These are phyloP conservation scores for Cheilosia impressa DNA, from an alignment of 2,888 invertebrate genomes.

Conservation along the genomic window DNA sequence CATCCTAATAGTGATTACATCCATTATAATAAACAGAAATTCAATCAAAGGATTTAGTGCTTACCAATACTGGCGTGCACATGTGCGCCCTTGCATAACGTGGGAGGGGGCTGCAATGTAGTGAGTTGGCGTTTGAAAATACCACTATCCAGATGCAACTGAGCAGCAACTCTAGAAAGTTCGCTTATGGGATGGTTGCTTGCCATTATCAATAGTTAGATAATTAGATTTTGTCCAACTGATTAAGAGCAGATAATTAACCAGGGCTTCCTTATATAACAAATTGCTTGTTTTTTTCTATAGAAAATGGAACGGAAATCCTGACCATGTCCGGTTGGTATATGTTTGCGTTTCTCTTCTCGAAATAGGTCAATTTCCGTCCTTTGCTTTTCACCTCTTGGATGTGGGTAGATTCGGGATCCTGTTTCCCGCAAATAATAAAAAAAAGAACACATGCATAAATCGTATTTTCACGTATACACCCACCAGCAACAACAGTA, in stretches of 20 bases:
- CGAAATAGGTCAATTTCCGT: conserved; percentile 67
- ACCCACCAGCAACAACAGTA: conserved; percentile 27
- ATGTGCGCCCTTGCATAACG: conserved; percentile 31
- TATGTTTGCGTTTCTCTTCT: conserved; percentile 16
- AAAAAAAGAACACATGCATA: not conserved
- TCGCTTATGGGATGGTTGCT: not conserved
- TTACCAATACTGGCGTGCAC: conserved; percentile 5
- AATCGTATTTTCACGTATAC: conserved; percentile 47
- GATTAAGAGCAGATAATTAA: conserved; percentile 21
- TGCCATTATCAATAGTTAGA: conserved; percentile 22
- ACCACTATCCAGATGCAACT: not conserved
- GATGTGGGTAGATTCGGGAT: conserved; percentile 19
- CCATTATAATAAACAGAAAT: conserved; percentile 56
- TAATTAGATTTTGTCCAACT: conserved; percentile 30
- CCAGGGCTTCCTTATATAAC: not conserved
- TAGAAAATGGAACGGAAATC: conserved; percentile 23
- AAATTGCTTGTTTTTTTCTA: not conserved
- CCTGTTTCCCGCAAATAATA: conserved; percentile 28
- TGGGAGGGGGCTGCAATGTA: too few relatives aligned
- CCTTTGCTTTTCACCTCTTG: conserved; percentile 26
- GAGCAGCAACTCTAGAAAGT: conserved; percentile 3
- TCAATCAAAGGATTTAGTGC: conserved; percentile 39
- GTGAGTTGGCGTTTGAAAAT: not conserved
- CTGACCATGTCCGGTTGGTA: conserved; percentile 7
- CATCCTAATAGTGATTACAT: conserved; percentile 37